phyloP scores from a whole-genome alignment of 2,888 invertebrate species.

The Argyresthia goedartella region DNA sequence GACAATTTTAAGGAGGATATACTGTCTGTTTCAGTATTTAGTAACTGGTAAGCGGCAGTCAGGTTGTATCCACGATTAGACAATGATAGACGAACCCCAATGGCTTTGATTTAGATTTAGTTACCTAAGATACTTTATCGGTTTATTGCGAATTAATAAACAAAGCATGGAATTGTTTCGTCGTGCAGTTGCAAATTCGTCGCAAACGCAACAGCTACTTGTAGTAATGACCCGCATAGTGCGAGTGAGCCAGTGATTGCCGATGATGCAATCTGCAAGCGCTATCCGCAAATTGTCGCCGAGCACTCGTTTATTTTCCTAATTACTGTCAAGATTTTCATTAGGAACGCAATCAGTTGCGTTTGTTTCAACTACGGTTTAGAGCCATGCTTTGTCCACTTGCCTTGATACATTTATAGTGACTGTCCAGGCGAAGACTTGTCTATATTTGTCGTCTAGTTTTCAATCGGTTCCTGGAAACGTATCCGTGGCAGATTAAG shows the following conservation, averaged over 20 bases:
- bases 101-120: no score
- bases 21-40: no score
- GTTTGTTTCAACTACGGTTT: background rate
- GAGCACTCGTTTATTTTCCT: slow-evolving; percentile 30
- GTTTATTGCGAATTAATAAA: no score
- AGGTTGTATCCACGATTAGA: no score
- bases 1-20: no score
- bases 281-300: slow-evolving; percentile 25
- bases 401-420: background rate
- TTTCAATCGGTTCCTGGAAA: no score
- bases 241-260: slow-evolving; percentile 31
- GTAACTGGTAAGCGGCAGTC: no score
- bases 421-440: background rate
- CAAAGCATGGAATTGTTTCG: no score
- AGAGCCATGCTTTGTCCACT: background rate
- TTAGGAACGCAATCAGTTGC: slow-evolving; percentile 21
- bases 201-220: slow-evolving; percentile 28
- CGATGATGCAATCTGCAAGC: slow-evolving; percentile 4
- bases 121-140: no score
- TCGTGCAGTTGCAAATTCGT: slow-evolving; percentile 6
- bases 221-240: slow-evolving; percentile 60
- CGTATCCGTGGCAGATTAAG: no score
- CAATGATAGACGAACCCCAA: no score
- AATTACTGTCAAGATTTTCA: slow-evolving; percentile 45
- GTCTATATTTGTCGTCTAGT: background rate